Conservation (phyloP, 1,140 invertebrate species). For the Venturia canescens region DNA sequence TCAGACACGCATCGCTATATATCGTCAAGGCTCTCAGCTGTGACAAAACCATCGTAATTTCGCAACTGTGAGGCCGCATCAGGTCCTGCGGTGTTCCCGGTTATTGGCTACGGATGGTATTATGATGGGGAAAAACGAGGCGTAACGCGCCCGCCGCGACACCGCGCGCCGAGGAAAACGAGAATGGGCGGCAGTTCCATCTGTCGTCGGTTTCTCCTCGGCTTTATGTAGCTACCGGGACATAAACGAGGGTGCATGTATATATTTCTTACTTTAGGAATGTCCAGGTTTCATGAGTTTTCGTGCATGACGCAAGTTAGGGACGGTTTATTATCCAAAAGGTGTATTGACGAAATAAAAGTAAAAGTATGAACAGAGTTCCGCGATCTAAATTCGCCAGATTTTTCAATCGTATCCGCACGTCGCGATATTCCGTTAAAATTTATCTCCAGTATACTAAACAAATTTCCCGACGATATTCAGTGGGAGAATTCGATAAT, state of each 20-base stretch:
- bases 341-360: too few species aligned
- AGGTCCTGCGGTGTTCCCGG: slow-evolving; percentile 36
- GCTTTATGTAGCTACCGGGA: not conserved
- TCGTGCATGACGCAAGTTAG: too few species aligned
- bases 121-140: slow-evolving; percentile 44
- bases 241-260: not conserved
- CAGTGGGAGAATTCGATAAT: too few species aligned
- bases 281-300: too few species aligned
- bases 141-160: slow-evolving; percentile 10
- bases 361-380: too few species aligned
- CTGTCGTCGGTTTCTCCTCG: slow-evolving; percentile 30
- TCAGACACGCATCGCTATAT: not conserved
- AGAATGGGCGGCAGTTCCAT: slow-evolving; percentile 41
- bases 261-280: not conserved
- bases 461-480: too few species aligned
- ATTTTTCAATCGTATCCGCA: too few species aligned
- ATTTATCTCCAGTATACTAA: too few species aligned
- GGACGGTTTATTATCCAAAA: too few species aligned
- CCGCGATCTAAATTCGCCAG: too few species aligned
- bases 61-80: slow-evolving; percentile 25
- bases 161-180: slow-evolving; percentile 8
- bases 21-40: slow-evolving; percentile 33
- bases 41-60: slow-evolving; percentile 44
- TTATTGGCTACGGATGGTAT: slow-evolving; percentile 45
- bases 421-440: too few species aligned